Base-by-base conservation (phyloP, 2,888 invertebrate species). In the Sminthurinus aureus region DNA sequence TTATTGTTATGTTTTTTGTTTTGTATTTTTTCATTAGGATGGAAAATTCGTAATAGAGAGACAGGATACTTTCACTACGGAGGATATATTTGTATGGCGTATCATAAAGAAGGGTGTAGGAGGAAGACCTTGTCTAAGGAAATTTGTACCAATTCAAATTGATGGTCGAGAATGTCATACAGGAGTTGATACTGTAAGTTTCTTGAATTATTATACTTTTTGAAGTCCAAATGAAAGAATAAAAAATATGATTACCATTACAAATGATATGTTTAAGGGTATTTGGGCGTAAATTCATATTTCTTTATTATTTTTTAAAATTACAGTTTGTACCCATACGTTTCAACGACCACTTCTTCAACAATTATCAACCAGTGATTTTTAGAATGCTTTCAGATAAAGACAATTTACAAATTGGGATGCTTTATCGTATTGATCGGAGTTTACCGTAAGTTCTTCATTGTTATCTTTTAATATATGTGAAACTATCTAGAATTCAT, bases 141-240 rank as follows among this genome's bases (percentile, higher is more conserved):
- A 83, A 74, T 83, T 74, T 74, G 74, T 79, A 8, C 83, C 83
- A 0, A 58, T 83, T 0, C 52, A n/a, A 18, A 83, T 83, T 64
- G 83, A 83, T 38, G 79, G 83, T 15, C 22, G 83, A 64, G 69
- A 78, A 22, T 83, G 83, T 66, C 83, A 83, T 22, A 51, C 50
- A 8, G 83, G 78, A 38, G 52, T 69, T 20, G 83, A 83, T 58
- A 20, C 71, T 15, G 83, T 83, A 73, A 22, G 75, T n/a, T 80
- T 80, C 20, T 66, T 52, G n/a, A 38, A n/a, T 24, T n/a, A 9
- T 12, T 4, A 51, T 50, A 20, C 15, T 77, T 51, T 4, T n/a
- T 9, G 12, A 64, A n/a, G 50, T 26, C 15, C 24, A 50, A 71
- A 80, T 38, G 50, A 67, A 38, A 2, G 13, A 20, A 22, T 24